A percentile compares a stretch with the other conserved stretches of the same genome.
phyloP scores from a whole-genome alignment of 2,797 vertebrate species.

The Peromyscus attwateri region DNA sequence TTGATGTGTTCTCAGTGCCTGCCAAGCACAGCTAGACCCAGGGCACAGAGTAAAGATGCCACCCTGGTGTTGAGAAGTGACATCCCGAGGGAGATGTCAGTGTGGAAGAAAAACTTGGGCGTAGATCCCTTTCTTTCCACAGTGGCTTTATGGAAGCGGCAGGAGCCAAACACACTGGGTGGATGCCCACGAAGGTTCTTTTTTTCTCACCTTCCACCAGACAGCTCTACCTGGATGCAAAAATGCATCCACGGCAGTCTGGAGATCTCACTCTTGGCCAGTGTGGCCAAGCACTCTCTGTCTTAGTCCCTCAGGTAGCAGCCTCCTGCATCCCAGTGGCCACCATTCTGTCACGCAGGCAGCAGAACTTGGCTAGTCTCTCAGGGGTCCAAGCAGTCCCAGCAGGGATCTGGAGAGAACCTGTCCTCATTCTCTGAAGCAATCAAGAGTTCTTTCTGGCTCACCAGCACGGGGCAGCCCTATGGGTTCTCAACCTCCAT shows the following conservation, averaged over 20 bases:
- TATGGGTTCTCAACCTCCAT: neutral
- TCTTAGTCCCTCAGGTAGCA: neutral
- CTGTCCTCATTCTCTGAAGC: neutral
- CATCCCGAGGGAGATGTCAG: fast-evolving
- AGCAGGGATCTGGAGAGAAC: neutral
- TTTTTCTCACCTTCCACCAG: neutral
- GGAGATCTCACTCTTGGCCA: neutral
- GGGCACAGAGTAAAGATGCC: neutral
- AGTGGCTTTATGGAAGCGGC: neutral
- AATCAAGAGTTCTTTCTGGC: neutral
- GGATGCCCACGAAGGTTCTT: neutral
- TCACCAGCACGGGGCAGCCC: neutral
- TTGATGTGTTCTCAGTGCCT: neutral
- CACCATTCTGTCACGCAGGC: fast-evolving
- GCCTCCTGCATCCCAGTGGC: neutral
- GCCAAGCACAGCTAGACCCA: neutral
- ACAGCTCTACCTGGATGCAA: neutral
- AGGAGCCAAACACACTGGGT: too few relatives aligned
- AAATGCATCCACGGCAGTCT: neutral
- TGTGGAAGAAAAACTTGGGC: neutral
- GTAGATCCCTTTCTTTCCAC: fast-evolving
- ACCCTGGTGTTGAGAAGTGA: neutral
- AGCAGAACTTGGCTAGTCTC: neutral
- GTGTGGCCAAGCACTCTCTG: neutral
- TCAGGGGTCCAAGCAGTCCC: neutral